phyloP scores from a whole-genome alignment of 2,113 vertebrate species.

The Bungarus multicinctus region DNA sequence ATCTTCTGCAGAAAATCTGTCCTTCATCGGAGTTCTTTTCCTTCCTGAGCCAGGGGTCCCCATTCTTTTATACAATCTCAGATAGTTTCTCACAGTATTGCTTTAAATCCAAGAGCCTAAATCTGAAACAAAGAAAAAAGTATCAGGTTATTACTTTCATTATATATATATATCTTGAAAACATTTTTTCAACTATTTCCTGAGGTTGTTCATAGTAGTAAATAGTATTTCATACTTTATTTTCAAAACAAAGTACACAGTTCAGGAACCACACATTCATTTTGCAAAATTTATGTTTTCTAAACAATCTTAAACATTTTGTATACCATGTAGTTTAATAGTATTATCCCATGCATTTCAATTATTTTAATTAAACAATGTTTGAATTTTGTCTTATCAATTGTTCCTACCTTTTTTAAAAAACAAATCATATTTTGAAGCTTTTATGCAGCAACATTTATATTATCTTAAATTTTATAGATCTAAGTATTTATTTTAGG shows the following conservation, averaged over 20 bases:
- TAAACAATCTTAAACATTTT: background rate
- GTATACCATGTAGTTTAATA: background rate
- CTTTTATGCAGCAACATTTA: background rate
- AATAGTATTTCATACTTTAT: background rate
- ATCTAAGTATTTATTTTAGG: background rate
- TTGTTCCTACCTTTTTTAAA: background rate
- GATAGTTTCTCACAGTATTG: constrained; percentile 45
- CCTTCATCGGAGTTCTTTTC: constrained; percentile 92
- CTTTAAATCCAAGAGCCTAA: constrained; percentile 32
- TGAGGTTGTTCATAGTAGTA: background rate
- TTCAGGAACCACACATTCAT: background rate
- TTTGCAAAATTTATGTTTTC: background rate
- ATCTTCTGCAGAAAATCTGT: constrained; percentile 97
- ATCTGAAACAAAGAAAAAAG: constrained; percentile 46
- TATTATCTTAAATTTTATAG: background rate
- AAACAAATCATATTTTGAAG: background rate
- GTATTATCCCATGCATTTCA: background rate
- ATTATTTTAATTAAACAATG: background rate
- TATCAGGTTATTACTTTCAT: background rate
- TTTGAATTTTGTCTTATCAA: background rate
- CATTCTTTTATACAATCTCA: constrained; percentile 74
- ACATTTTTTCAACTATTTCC: background rate
- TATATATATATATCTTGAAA: background rate
- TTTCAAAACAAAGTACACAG: background rate
- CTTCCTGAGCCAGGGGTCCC: constrained; percentile 94